Evolutionary conservation across 2,113 vertebrate species (phyloP), one percentile per base, ranked within the genome.

Genomic region (Brachionichthys hirsutus): DNA sequence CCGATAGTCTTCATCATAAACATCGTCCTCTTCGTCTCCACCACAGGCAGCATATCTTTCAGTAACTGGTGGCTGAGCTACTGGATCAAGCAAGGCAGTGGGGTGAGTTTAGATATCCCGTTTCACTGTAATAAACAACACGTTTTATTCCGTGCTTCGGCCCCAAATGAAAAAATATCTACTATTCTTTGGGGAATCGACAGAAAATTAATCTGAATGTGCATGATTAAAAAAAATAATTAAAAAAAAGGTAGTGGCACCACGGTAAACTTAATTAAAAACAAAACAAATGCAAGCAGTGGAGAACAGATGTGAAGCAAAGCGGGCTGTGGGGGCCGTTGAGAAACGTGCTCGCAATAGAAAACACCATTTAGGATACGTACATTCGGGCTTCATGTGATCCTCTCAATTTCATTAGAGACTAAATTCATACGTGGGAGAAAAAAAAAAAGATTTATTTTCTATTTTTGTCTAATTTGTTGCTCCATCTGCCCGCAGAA

Each of bases 31-130:
- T 92, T 92, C 80, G 69, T 93, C 22, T 65, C 84, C 61, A 93
- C 91, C 63, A 92, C 90, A 0, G 91, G 91, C 82, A 91, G 87
- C 73, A 83, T 92, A 47, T 87, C 91, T 42, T 93, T 93, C 77
- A 88, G 85, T 70, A 92, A 92, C 85, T 93, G 92, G 91, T 93
- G 92, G 91, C 87, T 93, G 47, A 93, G 92, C 70, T 50, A 92
- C 79, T 93, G 92, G 92, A 93, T 93, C 77, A 76, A 73, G 48
- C 91, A 92, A 83, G 91, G 90, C 77, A 88, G 83, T 5, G 91
- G 90, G 86, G 92, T 92, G 70, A 91, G 89, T 68, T 36, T 13
- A 14, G 18, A 60, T 43, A 20, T 6, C 40, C 44, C 54, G 57
- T n/a, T 67, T 60, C 15, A 43, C 15, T 59, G 41, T 64, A 54